Percentiles rank a stretch among this genome's conserved stretches.
These are phyloP conservation scores for Cistogaster globosa DNA, from an alignment of 2,888 invertebrate genomes.

Conservation along the genomic window DNA sequence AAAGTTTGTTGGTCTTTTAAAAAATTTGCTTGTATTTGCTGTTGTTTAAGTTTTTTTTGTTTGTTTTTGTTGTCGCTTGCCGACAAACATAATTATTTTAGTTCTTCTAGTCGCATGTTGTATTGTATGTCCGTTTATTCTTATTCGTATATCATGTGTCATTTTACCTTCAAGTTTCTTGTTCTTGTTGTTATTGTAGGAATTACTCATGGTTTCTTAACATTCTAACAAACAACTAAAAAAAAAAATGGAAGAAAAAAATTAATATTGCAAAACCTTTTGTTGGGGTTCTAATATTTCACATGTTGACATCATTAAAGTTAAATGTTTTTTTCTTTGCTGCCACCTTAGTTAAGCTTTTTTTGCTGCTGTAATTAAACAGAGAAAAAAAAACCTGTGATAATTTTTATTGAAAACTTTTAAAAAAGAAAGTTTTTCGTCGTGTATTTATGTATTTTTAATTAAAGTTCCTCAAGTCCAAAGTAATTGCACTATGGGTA, in stretches of 20 bases:
- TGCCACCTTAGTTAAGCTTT: constrained; percentile 21
- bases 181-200: constrained; percentile 20
- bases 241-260: neutral
- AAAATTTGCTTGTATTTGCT: constrained; percentile 3
- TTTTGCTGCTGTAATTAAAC: neutral
- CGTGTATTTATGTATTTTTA: too few species aligned
- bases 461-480: too few species aligned
- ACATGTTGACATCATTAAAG: constrained; percentile 54
- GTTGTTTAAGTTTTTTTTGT: neutral
- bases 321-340: constrained; percentile 26
- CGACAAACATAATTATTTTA: constrained; percentile 45
- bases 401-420: too few species aligned
- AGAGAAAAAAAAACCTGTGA: neutral
- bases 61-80: constrained; percentile 32
- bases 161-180: constrained; percentile 51
- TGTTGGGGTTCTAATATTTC: constrained; percentile 58
- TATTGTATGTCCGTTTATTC: constrained; percentile 2
- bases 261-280: constrained; percentile 49
- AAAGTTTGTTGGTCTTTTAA: constrained; percentile 4
- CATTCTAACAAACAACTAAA: constrained; percentile 22
- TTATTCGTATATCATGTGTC: constrained; percentile 55
- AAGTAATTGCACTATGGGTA: too few species aligned
- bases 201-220: constrained; percentile 50
- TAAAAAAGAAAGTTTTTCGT: too few species aligned
- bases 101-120: neutral